Base-by-base conservation (phyloP, 23 tunicate genomes). In the Ciona savignyi region DNA sequence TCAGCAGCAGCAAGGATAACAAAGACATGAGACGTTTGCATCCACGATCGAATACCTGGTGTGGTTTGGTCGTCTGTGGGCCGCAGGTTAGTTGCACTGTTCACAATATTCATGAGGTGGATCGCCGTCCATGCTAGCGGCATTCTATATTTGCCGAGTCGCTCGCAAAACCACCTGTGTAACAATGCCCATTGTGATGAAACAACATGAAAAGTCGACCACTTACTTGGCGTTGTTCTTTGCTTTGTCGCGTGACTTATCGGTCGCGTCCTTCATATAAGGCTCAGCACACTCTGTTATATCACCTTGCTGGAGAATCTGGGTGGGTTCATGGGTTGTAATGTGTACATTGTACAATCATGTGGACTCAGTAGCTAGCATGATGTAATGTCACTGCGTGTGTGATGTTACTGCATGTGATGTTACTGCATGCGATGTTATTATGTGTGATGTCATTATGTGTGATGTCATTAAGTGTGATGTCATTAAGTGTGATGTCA, bases 91-190 rank as follows among this genome's bases (percentile, higher is more conserved):
- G 83, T 77, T 24, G 97, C 97, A 25, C 87, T 81, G 75, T 80
- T 74, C 68, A 91, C 87, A 4, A 91, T 78, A 68, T 91, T 91
- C 86, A 84, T 85, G 0, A 91, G 60, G 66, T 91, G 88, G 23
- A 91, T 91, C 51, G 97, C 87, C 1, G 99, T 87, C 99, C 99
- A 94, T 4, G 99, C 99, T 70, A 94, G 87, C 0, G 93, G 95
- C 99, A 94, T 94, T 23, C 95, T 68, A 66, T 82, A 94, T 19
- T 68, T 70, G 1, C 95, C 90, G 65, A 94, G 56, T 1, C 91
- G 75, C 22, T 91, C 86, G 66, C 97, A 91, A 63, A 73, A 82
- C 90, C 90, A 83, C 78, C 91, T 85, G 62, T 23, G 62, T 67
- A 23, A n/a, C 66, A 60, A 79, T 15, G 15, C 9, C 56, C n/a